phyloP scores from a whole-genome alignment of 1,140 invertebrate species.

The Copidosoma floridanum region DNA sequence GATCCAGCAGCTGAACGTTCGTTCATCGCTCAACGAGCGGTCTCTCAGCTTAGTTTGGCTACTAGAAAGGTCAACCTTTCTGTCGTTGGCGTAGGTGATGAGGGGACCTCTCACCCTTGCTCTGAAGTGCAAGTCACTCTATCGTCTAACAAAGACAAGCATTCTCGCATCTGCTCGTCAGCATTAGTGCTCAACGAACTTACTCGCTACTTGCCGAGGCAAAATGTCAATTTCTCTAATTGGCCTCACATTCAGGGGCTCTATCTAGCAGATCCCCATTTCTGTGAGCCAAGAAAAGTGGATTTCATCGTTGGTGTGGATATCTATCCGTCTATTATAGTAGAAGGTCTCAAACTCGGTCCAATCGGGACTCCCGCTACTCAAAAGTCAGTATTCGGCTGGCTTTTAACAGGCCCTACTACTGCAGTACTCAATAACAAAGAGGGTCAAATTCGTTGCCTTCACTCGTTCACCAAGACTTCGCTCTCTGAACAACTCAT shows the following conservation, averaged over 20 bases:
- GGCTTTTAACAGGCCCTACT: background rate
- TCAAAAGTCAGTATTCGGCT: conserved; percentile 1
- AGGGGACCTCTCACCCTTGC: background rate
- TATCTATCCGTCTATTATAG: background rate
- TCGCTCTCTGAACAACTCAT: background rate
- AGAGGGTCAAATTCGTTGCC: background rate
- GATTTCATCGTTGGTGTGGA: background rate
- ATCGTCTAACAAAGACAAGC: background rate
- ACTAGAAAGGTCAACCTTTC: background rate
- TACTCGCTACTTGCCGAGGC: background rate
- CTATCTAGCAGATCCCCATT: background rate
- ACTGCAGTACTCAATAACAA: background rate
- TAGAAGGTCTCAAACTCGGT: background rate
- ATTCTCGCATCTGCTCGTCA: background rate
- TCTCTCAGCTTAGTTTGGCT: background rate
- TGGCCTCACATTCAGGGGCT: background rate
- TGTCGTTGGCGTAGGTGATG: background rate
- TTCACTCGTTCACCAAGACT: background rate
- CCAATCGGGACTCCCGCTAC: background rate
- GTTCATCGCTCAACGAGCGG: background rate
- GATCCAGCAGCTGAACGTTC: background rate
- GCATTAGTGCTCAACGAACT: no score
- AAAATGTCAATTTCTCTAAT: background rate
- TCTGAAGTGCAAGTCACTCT: background rate
- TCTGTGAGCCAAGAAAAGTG: background rate